phyloP scores from a whole-genome alignment of 92 coral and sea anemone species.

The Siderastrea radians region DNA sequence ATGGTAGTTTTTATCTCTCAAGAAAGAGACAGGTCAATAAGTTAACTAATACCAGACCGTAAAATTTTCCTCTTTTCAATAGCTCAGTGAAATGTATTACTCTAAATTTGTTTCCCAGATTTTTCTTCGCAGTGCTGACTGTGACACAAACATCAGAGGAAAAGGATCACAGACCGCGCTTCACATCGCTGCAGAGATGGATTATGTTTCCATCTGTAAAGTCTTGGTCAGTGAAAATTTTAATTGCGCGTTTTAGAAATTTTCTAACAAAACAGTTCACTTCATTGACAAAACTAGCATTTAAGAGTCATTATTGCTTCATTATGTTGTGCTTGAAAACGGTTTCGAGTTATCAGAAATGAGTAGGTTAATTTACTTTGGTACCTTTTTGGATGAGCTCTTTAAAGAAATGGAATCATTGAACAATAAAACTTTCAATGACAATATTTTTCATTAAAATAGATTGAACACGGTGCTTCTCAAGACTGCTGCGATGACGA shows the following conservation, averaged over 20 bases:
- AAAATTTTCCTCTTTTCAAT: background rate
- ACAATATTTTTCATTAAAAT: background rate
- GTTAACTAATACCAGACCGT: too few species aligned
- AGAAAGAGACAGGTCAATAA: background rate
- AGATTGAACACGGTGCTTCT: slow-evolving; percentile 68
- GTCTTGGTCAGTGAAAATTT: slow-evolving; percentile 48
- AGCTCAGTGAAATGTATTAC: background rate
- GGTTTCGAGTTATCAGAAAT: too few species aligned
- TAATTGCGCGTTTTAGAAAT: background rate
- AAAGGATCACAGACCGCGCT: slow-evolving; percentile 57
- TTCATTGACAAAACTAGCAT: background rate
- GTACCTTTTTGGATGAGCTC: too few species aligned
- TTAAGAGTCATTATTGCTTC: too few species aligned
- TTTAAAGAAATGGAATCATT: too few species aligned
- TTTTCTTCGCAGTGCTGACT: slow-evolving; percentile 35
- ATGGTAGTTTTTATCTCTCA: too few species aligned
- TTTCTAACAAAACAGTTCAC: background rate
- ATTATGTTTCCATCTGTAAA: slow-evolving; percentile 60
- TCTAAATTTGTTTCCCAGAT: slow-evolving; percentile 1
- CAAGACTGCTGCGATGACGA: slow-evolving; percentile 70
- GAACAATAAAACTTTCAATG: background rate
- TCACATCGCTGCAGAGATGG: slow-evolving; percentile 80
- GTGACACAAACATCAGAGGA: slow-evolving; percentile 63
- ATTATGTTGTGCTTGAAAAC: too few species aligned
- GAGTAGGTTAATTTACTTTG: too few species aligned